These are phyloP conservation scores for Eristalinus aeneus DNA, from an alignment of 2,888 invertebrate species.

Conservation along the genomic window DNA sequence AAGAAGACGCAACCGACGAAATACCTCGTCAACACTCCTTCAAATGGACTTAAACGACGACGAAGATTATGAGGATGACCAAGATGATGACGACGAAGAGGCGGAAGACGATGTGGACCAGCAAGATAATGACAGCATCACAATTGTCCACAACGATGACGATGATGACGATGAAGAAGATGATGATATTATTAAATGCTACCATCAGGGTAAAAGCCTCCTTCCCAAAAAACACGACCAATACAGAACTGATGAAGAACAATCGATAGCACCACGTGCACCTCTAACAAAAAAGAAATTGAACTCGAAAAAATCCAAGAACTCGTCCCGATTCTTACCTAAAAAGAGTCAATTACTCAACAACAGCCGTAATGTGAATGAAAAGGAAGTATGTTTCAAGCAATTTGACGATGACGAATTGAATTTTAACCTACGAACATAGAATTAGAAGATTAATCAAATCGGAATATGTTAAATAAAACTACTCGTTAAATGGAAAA, in stretches of 20 bases:
- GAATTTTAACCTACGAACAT: conserved; percentile 46
- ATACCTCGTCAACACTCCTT: conserved; percentile 72
- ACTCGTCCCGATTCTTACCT: conserved; percentile 24
- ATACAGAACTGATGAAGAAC: conserved; percentile 39
- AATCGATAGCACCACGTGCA: conserved; percentile 29
- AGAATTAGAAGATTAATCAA: conserved; percentile 8
- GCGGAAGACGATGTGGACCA: conserved; percentile 50
- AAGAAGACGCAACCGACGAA: conserved; percentile 67
- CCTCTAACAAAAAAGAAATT: conserved; percentile 32
- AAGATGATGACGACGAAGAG: conserved; percentile 73
- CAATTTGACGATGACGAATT: conserved; percentile 42
- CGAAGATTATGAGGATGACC: conserved; percentile 72
- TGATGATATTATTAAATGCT: neutral
- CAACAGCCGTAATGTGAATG: conserved; percentile 25
- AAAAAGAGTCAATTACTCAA: conserved; percentile 42
- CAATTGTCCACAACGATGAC: conserved; percentile 20
- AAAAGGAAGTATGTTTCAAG: conserved; percentile 43
- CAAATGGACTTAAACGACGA: conserved; percentile 74
- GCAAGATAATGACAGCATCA: conserved; percentile 31
- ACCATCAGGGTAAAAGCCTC: conserved; percentile 32
- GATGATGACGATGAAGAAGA: conserved; percentile 16
- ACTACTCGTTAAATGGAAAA: conserved; percentile 1
- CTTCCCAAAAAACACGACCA: conserved; percentile 20
- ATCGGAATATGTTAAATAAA: neutral
- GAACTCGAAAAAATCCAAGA: conserved; percentile 22